These are phyloP conservation scores for Pantelozetes paolii DNA, from an alignment of 2,888 invertebrate genomes.

Conservation along the genomic window DNA sequence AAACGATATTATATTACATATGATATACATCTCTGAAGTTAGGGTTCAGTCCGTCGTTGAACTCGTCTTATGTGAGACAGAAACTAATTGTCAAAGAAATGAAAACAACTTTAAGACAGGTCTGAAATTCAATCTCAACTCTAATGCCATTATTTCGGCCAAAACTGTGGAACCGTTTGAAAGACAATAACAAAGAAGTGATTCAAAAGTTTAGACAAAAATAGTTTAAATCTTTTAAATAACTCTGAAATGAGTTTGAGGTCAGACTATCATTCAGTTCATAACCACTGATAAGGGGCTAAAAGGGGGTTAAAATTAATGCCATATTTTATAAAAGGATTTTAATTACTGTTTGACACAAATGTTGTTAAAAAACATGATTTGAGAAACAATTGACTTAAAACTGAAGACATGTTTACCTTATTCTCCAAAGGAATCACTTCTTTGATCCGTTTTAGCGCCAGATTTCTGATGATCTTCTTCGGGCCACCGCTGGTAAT, in stretches of 20 bases:
- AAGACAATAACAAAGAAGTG: no score
- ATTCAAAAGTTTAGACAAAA: no score
- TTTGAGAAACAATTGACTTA: not conserved
- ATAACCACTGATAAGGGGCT: not conserved
- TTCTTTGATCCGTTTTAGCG: constrained; percentile 38
- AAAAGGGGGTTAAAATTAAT: not conserved
- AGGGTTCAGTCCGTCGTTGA: constrained; percentile 14
- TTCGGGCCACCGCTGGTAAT: constrained; percentile 12
- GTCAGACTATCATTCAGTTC: not conserved
- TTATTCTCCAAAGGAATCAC: constrained; percentile 32
- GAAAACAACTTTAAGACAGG: not conserved
- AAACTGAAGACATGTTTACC: constrained; percentile 26
- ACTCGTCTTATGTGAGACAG: not conserved
- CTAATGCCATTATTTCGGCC: no score
- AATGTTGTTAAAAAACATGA: not conserved
- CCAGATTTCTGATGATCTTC: constrained; percentile 38
- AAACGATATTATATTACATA: not conserved
- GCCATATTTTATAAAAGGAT: not conserved
- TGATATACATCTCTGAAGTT: not conserved
- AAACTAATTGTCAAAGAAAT: not conserved
- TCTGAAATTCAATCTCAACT: not conserved
- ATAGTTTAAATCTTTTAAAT: not conserved
- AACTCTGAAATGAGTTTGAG: constrained; percentile 2
- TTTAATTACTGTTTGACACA: not conserved
- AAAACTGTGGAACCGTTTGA: no score